Conservation (phyloP, 2,888 invertebrate species). For the Abrostola tripartita region DNA sequence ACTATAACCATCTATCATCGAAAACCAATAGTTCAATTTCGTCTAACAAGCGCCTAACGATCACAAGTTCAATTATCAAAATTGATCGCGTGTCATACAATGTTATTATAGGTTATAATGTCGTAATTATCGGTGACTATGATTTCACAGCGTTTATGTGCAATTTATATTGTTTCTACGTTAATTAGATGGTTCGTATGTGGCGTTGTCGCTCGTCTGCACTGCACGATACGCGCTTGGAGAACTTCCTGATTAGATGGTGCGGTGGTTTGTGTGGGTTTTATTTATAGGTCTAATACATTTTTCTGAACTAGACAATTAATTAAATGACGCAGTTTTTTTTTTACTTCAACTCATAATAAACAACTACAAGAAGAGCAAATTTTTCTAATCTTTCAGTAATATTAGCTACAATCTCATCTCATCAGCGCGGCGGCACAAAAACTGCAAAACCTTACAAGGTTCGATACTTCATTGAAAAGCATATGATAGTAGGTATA, state of each 20-base stretch:
- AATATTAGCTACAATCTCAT: too few relatives aligned
- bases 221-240: slow-evolving; percentile 18
- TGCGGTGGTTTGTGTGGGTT: neutral
- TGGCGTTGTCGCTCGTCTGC: slow-evolving; percentile 13
- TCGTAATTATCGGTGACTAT: slow-evolving; percentile 33
- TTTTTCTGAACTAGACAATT: neutral
- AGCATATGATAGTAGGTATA: too few relatives aligned
- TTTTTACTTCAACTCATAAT: too few relatives aligned
- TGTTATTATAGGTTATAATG: slow-evolving; percentile 17
- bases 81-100: slow-evolving; percentile 29
- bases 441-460: too few relatives aligned
- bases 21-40: too few relatives aligned
- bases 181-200: slow-evolving; percentile 38
- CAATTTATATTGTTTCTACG: slow-evolving; percentile 27
- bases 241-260: slow-evolving; percentile 24
- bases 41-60: neutral
- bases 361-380: too few relatives aligned
- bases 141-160: slow-evolving; percentile 15
- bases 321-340: too few relatives aligned
- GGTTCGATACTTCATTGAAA: too few relatives aligned
- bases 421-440: too few relatives aligned
- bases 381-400: too few relatives aligned
- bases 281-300: neutral
- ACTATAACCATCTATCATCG: too few relatives aligned
- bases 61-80: neutral